These are phyloP conservation scores for Anolis sagrei DNA, from an alignment of 2,113 vertebrate genomes.

Conservation along the genomic window DNA sequence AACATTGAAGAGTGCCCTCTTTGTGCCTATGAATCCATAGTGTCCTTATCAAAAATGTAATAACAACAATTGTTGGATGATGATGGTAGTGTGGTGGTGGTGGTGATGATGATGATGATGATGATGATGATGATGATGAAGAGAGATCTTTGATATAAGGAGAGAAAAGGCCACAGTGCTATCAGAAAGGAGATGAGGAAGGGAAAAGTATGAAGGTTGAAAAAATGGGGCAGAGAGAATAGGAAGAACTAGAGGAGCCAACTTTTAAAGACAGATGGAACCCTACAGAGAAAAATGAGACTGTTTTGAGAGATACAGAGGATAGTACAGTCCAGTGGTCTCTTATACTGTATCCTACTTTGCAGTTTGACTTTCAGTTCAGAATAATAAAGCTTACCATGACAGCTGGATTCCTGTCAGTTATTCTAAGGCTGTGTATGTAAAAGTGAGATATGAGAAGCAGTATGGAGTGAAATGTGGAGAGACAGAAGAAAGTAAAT, in stretches of 20 bases:
- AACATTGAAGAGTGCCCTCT: too few species aligned
- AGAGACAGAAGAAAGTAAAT: not conserved
- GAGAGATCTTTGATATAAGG: not conserved
- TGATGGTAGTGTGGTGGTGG: not conserved
- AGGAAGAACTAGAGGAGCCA: not conserved
- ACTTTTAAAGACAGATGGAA: too few species aligned
- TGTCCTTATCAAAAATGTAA: too few species aligned
- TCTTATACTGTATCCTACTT: not conserved
- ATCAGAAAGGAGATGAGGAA: not conserved
- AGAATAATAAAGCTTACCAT: not conserved
- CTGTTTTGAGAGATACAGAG: not conserved
- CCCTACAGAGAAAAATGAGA: not conserved
- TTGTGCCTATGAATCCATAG: too few species aligned
- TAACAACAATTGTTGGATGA: not conserved
- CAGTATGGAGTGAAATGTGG: not conserved
- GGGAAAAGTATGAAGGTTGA: not conserved
- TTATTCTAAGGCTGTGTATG: not conserved
- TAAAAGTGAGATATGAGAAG: not conserved
- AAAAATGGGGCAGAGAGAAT: too few species aligned
- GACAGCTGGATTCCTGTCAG: not conserved
- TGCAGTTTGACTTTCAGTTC: not conserved
- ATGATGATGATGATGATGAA: not conserved
- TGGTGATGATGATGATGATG: too few species aligned
- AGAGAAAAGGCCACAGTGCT: not conserved
- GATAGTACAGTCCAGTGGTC: not conserved